phyloP scores from a whole-genome alignment of 2,113 vertebrate genomes.

The Hyla sarda region DNA sequence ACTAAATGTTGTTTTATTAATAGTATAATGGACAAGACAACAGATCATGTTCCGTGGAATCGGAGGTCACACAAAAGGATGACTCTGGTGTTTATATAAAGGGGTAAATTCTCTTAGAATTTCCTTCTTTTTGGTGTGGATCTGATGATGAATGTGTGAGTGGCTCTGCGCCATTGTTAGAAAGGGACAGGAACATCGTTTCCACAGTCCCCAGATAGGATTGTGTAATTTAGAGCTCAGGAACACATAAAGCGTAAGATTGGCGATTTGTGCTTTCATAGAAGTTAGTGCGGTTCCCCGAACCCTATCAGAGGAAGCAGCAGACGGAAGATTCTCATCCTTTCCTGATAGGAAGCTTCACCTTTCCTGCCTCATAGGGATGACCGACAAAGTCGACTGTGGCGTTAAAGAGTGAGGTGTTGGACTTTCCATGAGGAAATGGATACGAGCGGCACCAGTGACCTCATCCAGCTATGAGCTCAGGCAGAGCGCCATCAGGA shows the following conservation, averaged over 20 bases:
- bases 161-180: background rate
- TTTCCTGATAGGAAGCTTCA: slow-evolving; percentile 52
- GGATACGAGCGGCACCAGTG: slow-evolving; percentile 1
- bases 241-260: background rate
- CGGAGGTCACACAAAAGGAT: no score
- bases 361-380: slow-evolving; percentile 40
- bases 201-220: background rate
- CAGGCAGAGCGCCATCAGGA: background rate
- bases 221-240: background rate
- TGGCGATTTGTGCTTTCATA: background rate
- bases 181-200: background rate
- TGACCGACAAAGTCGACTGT: slow-evolving; percentile 1
- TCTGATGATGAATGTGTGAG: background rate
- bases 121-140: background rate
- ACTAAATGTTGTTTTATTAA: no score
- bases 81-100: no score
- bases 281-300: background rate
- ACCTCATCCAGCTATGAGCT: background rate
- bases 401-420: background rate
- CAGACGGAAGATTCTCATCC: slow-evolving; percentile 34
- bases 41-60: no score
- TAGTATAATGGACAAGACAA: no score
- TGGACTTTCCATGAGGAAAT: slow-evolving; percentile 32
- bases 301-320: slow-evolving; percentile 44
- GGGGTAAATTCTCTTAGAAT: no score